These are phyloP conservation scores for Theristus sp. DNA, from an alignment of 2,888 invertebrate genomes.

Conservation along the genomic window DNA sequence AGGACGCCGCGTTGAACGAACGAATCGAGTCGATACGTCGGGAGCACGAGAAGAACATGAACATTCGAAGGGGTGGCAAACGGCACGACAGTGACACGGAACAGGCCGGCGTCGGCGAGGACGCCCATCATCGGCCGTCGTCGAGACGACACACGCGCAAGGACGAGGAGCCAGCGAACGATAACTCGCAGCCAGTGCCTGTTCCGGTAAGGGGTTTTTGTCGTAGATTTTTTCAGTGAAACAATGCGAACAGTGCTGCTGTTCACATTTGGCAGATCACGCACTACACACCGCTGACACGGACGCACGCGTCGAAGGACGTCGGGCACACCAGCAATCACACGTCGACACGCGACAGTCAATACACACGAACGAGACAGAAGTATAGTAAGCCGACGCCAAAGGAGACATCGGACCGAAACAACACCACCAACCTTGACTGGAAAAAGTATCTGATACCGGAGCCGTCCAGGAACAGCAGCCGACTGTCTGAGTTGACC, in stretches of 20 bases:
- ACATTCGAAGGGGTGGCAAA: background rate
- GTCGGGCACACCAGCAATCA: no score
- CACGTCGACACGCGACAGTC: no score
- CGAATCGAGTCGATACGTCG: conserved; percentile 20
- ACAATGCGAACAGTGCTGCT: no score
- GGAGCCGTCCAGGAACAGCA: background rate
- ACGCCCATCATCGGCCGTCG: background rate
- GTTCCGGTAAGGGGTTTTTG: no score
- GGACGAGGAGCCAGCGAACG: conserved; percentile 8
- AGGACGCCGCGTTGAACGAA: conserved; percentile 20
- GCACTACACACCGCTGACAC: no score
- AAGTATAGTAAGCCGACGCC: no score
- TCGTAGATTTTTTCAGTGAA: no score
- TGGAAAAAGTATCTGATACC: conserved; percentile 9
- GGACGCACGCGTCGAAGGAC: no score
- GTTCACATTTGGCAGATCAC: no score
- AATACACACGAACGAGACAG: no score
- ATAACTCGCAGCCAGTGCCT: background rate
- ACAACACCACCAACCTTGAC: background rate
- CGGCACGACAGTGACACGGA: background rate
- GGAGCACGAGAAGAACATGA: conserved; percentile 15
- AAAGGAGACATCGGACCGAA: background rate
- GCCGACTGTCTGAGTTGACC: background rate
- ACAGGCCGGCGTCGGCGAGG: background rate
- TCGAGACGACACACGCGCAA: background rate